Evolutionary conservation across 2,797 vertebrate species (phyloP), one percentile per base, ranked within the genome.

Genomic region (Danio kyathit): DNA sequence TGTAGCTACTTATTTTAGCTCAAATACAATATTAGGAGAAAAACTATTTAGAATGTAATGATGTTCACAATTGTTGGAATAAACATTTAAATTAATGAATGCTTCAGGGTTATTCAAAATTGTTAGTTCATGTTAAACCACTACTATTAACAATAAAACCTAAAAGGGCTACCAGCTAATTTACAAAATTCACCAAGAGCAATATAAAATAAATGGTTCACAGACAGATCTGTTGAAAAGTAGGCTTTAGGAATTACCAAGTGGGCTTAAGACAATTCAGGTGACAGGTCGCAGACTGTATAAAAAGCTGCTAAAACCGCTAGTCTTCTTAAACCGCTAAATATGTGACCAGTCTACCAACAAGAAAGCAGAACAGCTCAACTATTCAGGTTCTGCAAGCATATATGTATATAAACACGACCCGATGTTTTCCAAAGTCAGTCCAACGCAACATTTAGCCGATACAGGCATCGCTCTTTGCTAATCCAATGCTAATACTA

Each of bases 301-400:
- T 79, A 66, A 48, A 29, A 60, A 19, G n/a, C 43, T 17, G 19
- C 48, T 65, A 29, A 29, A 48, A 46, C 51, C 43, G 73, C 29
- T 80, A 56, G 44, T 73, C 7, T 14, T 43, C 43, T 86, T 87
- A 90, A 89, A 86, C 88, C 80, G 84, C 52, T n/a, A 52, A 48
- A 44, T 70, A 70, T 6, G n/a, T 40, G 40, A n/a, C 29, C 21
- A 16, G 49, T 59, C 16, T 57, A 43, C 41, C 29, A 54, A 51
- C 63, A 43, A 65, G 70, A 51, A 74, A 71, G 67, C 41, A 43
- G 38, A 57, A 72, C 65, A 48, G 19, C 19, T 61, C 56, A 69
- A 14, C 79, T 54, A 43, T 41, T 64, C 57, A 29, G 29, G 46
- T 48, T 1, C 12, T 48, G 5, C 46, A 48, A 48, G 7, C 12